phyloP scores from a whole-genome alignment of 2,888 invertebrate genomes.

The Allygus modestus region DNA sequence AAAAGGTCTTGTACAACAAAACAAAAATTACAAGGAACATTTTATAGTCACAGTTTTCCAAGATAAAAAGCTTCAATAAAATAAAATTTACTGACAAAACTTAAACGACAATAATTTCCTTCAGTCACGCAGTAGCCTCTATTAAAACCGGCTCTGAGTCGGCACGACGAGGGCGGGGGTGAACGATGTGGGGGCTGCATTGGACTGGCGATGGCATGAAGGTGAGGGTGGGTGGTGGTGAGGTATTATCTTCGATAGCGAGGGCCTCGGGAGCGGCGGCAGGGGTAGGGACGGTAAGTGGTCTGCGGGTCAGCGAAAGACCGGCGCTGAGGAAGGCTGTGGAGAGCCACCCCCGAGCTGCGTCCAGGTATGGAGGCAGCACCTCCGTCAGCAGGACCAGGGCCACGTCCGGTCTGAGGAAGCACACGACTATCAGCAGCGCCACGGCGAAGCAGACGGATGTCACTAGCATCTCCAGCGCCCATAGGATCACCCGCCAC shows the following conservation, averaged over 20 bases:
- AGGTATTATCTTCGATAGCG: background rate
- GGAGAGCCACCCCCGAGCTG: background rate
- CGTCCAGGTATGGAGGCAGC: constrained; percentile 26
- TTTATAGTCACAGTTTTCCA: too few species aligned
- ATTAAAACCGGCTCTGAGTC: background rate
- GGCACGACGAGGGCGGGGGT: background rate
- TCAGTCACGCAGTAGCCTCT: background rate
- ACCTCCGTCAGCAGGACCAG: constrained; percentile 24
- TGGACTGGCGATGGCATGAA: too few species aligned
- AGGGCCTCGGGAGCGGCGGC: background rate
- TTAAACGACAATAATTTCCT: background rate
- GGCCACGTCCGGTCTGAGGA: constrained; percentile 16
- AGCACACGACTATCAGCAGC: background rate
- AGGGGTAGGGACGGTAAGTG: background rate
- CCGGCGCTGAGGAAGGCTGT: constrained; percentile 18
- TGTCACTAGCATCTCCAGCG: constrained; percentile 23
- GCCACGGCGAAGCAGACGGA: background rate
- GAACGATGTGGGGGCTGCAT: background rate
- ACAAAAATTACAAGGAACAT: too few species aligned
- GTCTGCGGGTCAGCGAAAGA: background rate
- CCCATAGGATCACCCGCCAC: constrained; percentile 29
- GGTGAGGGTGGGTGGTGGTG: background rate
- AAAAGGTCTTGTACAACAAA: too few species aligned
- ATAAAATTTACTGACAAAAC: too few species aligned
- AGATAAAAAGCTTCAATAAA: too few species aligned